A percentile compares a stretch with the other conserved stretches of the same genome.
Conservation (phyloP, 2,113 vertebrate species). For the Sciurus niger region DNA sequence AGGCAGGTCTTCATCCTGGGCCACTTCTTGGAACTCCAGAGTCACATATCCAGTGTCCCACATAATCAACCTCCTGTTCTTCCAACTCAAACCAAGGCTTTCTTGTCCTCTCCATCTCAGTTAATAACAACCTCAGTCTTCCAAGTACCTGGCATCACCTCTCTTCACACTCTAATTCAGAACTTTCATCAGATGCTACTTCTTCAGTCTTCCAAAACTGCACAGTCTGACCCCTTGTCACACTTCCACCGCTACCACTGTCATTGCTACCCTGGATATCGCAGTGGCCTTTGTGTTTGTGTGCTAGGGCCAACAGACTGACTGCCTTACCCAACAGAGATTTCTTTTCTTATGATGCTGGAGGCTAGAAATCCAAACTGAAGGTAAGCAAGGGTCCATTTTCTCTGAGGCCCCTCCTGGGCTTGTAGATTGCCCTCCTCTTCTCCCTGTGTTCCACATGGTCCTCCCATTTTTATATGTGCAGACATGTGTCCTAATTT, state of each 20-base stretch:
- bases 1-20: neutral
- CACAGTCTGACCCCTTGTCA: neutral
- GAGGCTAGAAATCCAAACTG: slow-evolving; percentile 3
- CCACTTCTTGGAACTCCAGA: neutral
- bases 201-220: neutral
- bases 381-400: neutral
- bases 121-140: slow-evolving; percentile 1
- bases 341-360: neutral
- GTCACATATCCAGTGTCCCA: neutral
- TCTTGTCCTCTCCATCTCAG: neutral
- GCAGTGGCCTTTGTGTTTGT: neutral
- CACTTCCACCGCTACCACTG: neutral
- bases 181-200: neutral
- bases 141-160: neutral
- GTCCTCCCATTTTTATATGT: neutral
- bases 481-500: neutral
- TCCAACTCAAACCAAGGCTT: neutral
- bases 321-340: neutral
- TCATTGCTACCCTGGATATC: neutral
- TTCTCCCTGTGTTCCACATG: neutral
- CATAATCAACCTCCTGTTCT: neutral
- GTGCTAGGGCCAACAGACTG: neutral
- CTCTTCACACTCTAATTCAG: neutral
- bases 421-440: neutral
- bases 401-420: neutral